Evolutionary conservation across 2,888 invertebrate genomes (phyloP).

Genomic region (Drosophila mettleri): DNA sequence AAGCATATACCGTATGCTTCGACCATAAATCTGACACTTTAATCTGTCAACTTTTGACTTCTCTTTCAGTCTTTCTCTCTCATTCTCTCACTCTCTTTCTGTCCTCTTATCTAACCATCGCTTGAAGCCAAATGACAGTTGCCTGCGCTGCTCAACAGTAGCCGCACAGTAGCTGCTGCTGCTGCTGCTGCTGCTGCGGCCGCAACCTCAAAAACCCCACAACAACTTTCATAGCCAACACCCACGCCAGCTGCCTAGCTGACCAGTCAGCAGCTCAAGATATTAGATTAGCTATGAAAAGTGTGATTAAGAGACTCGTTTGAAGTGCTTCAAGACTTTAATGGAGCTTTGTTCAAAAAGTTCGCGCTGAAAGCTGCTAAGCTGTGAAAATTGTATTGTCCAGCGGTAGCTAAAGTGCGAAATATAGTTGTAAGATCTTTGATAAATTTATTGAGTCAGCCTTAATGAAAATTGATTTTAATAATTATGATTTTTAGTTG

Average conservation of each 20-base stretch:
- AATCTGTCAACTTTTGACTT: constrained; percentile 32
- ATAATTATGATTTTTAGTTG: background rate
- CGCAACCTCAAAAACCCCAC: constrained; percentile 15
- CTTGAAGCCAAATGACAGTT: constrained; percentile 42
- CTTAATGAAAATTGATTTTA: background rate
- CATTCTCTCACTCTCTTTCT: background rate
- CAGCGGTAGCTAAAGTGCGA: background rate
- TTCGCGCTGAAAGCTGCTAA: constrained; percentile 4
- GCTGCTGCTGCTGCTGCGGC: too few species aligned
- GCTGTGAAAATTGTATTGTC: background rate
- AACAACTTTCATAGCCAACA: constrained; percentile 54
- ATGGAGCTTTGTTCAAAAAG: constrained; percentile 1
- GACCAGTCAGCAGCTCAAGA: constrained; percentile 49
- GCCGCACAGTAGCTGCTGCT: constrained; percentile 24
- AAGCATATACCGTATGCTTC: constrained; percentile 12
- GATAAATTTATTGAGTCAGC: background rate
- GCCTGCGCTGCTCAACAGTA: constrained; percentile 27
- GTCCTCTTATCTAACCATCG: constrained; percentile 33
- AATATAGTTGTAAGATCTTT: background rate
- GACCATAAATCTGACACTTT: constrained; percentile 30
- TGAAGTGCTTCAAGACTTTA: constrained; percentile 1
- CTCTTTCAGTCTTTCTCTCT: constrained; percentile 1
- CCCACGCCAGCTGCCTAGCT: constrained; percentile 42
- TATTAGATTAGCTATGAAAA: constrained; percentile 41
- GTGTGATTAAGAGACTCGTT: constrained; percentile 31